phyloP scores from a whole-genome alignment of 1,140 invertebrate species.

The Archivesica marissinica region DNA sequence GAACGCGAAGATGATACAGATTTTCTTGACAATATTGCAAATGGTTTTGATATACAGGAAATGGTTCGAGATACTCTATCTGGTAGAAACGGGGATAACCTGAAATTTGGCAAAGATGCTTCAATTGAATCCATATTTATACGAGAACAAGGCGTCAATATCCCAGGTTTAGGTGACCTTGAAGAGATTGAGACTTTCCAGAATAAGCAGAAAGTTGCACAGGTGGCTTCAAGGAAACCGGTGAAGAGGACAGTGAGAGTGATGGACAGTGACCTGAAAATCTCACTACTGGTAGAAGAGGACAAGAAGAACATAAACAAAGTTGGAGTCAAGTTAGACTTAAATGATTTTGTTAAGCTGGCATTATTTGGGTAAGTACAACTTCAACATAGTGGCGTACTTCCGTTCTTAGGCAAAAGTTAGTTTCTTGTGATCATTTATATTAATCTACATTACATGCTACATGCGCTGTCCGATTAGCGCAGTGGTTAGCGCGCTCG shows the following conservation, averaged over 20 bases:
- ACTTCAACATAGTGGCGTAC: background rate
- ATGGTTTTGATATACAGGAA: background rate
- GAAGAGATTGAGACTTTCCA: background rate
- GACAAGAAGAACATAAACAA: background rate
- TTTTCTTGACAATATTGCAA: background rate
- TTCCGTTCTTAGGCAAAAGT: background rate
- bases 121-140: background rate
- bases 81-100: background rate
- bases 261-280: conserved; percentile 9
- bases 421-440: background rate
- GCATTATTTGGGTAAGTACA: conserved; percentile 23
- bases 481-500: too few relatives aligned
- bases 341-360: background rate
- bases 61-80: background rate
- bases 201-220: background rate
- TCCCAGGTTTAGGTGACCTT: conserved; percentile 5
- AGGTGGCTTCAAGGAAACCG: background rate
- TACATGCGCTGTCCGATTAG: too few relatives aligned
- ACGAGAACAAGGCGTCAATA: background rate
- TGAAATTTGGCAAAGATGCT: background rate
- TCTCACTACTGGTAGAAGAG: background rate
- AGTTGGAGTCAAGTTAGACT: background rate
- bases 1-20: background rate
- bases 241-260: background rate
- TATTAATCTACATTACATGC: background rate